Base-by-base conservation (phyloP, 2,888 invertebrate species). In the Eupithecia vulgata region DNA sequence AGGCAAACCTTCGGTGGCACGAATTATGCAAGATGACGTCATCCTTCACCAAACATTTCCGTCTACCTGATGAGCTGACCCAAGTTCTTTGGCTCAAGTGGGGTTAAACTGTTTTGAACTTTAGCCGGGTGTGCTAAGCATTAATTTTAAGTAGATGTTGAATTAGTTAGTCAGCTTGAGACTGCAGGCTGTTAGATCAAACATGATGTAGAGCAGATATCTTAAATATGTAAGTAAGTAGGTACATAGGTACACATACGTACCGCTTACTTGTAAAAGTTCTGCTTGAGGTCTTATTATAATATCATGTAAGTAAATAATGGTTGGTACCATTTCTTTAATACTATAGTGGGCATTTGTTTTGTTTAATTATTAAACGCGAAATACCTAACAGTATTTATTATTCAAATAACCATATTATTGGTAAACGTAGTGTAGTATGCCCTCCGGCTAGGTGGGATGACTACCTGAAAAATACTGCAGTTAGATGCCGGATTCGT, bases 1-100 rank as follows among this genome's bases (percentile, higher is more conserved):
- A 74, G 80, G 75, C 12, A 57, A 57, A 57, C 25, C 25, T 13
- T 5, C 25, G 25, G 25, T 25, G 25, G 57, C 76, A 79, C 77
- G 79, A 84, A 84, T 85, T 85, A 85, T 86, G 79, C 81, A 83
- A 83, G 81, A 83, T 85, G 82, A 81, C 86, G 77, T 82, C 83
- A 83, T 79, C 77, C 75, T 79, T 83, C 84, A 80, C 77, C 67
- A 73, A 71, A 76, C 30, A 71, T 68, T 74, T 74, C 67, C 34
- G 57, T 8, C 37, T 45, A 59, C 72, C 66, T 71, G 71, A 68
- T 52, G 67, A 57, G 42, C 70, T 77, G 76, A 83, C 67, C 66
- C 67, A 62, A 37, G 40, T 40, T 62, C 61, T 71, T 62, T 70
- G n/a, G 25, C 21, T 57, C 42, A 67, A 40, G 57, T 52, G 59